A percentile compares a stretch with the other conserved stretches of the same genome.
phyloP scores from a whole-genome alignment of 2,113 vertebrate species.

The Pseudopodoces humilis region DNA sequence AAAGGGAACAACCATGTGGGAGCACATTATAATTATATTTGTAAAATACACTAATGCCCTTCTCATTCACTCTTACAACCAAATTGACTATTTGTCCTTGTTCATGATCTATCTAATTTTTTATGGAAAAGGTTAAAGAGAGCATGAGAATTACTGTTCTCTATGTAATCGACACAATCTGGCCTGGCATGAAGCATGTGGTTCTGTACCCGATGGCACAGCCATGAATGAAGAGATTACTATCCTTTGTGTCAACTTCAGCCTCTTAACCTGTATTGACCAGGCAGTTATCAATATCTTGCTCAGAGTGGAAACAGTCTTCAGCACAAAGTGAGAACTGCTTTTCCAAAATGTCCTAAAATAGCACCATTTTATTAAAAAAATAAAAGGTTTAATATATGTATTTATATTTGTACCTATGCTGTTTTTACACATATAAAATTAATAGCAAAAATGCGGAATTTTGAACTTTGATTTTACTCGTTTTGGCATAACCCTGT shows the following conservation, averaged over 20 bases:
- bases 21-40: background rate
- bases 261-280: background rate
- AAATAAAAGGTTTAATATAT: background rate
- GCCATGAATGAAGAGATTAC: background rate
- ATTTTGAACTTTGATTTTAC: background rate
- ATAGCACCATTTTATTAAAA: background rate
- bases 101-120: background rate
- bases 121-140: background rate
- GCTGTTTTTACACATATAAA: background rate
- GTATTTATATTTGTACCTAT: background rate
- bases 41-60: background rate
- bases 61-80: background rate
- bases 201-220: background rate
- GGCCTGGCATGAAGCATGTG: background rate
- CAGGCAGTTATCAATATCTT: background rate
- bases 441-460: background rate
- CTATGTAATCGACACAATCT: background rate
- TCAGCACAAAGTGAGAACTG: background rate
- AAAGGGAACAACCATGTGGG: background rate
- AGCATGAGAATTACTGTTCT: background rate
- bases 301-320: background rate
- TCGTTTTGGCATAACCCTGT: background rate
- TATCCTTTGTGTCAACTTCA: background rate
- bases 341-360: background rate
- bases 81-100: background rate